Evolutionary conservation across 1,140 invertebrate species (phyloP).

Genomic region (Helicoverpa zea): DNA sequence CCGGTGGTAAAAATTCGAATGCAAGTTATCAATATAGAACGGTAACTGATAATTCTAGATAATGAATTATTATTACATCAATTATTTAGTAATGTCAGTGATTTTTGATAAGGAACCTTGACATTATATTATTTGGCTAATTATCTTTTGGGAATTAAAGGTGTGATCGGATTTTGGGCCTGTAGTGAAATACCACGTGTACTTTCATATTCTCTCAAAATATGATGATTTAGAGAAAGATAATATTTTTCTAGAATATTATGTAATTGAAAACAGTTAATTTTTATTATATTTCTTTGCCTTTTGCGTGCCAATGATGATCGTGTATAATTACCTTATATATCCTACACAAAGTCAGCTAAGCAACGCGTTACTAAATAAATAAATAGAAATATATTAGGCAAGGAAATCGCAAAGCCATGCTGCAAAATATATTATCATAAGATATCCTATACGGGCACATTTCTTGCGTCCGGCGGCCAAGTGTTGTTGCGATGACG

Average conservation of each 20-base stretch:
- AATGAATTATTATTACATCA: constrained; percentile 35
- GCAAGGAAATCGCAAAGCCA: constrained; percentile 64
- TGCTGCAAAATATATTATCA: constrained; percentile 69
- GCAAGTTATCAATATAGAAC: neutral
- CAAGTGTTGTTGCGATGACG: constrained; percentile 45
- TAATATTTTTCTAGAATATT: too few relatives aligned
- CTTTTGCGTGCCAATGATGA: too few relatives aligned
- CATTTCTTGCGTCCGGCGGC: constrained; percentile 68
- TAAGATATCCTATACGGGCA: constrained; percentile 66
- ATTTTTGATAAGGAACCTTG: constrained; percentile 33
- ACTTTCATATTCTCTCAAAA: too few relatives aligned
- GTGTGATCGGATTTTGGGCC: too few relatives aligned
- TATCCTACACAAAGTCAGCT: neutral
- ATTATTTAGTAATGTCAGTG: constrained; percentile 34
- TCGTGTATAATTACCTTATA: too few relatives aligned
- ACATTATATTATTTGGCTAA: constrained; percentile 9
- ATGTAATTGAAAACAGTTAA: too few relatives aligned
- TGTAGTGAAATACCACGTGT: too few relatives aligned
- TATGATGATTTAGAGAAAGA: too few relatives aligned
- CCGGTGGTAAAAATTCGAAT: neutral
- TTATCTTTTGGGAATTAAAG: neutral
- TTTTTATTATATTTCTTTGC: too few relatives aligned
- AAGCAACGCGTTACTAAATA: constrained; percentile 21
- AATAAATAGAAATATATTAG: constrained; percentile 61
- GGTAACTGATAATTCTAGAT: constrained; percentile 48